phyloP scores from a whole-genome alignment of 2,113 vertebrate species.

The Gopherus evgoodei region DNA sequence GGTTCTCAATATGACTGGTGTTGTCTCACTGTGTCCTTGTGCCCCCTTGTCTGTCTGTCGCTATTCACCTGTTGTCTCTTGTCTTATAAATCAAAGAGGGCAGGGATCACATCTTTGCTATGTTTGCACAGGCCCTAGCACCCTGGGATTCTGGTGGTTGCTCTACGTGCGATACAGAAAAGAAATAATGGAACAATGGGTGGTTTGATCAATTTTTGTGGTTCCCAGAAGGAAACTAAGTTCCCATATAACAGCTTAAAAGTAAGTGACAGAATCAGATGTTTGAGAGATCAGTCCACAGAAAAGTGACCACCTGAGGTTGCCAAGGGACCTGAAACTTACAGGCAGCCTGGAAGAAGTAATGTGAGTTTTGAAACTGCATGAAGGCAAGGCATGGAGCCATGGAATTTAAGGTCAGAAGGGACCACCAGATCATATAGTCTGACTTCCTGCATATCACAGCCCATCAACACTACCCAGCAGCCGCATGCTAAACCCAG shows the following conservation, averaged over 20 bases:
- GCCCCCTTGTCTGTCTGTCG: background rate
- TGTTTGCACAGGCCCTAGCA: background rate
- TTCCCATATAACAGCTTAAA: slow-evolving; percentile 22
- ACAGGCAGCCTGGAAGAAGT: background rate
- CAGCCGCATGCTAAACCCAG: too few relatives aligned
- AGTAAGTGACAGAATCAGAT: background rate
- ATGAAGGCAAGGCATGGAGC: background rate
- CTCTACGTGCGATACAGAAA: slow-evolving; percentile 7
- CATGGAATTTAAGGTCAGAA: too few relatives aligned
- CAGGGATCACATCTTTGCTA: background rate
- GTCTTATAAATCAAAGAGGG: slow-evolving; percentile 4
- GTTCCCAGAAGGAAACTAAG: slow-evolving; percentile 12
- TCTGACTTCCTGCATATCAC: too few relatives aligned
- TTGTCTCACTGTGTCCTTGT: background rate
- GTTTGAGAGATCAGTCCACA: background rate
- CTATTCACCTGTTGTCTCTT: slow-evolving; percentile 14
- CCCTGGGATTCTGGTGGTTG: background rate
- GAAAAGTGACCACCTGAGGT: slow-evolving; percentile 39
- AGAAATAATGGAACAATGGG: slow-evolving; percentile 10
- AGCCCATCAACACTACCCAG: too few relatives aligned
- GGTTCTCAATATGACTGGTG: slow-evolving; percentile 1
- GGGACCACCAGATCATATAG: too few relatives aligned
- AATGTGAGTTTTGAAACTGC: slow-evolving; percentile 5
- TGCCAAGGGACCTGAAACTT: background rate
- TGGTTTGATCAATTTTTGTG: slow-evolving; percentile 25